A percentile compares a stretch with the other conserved stretches of the same genome.
Evolutionary conservation across 2,797 vertebrate species (phyloP).

Genomic region (Allochrocebus solatus): DNA sequence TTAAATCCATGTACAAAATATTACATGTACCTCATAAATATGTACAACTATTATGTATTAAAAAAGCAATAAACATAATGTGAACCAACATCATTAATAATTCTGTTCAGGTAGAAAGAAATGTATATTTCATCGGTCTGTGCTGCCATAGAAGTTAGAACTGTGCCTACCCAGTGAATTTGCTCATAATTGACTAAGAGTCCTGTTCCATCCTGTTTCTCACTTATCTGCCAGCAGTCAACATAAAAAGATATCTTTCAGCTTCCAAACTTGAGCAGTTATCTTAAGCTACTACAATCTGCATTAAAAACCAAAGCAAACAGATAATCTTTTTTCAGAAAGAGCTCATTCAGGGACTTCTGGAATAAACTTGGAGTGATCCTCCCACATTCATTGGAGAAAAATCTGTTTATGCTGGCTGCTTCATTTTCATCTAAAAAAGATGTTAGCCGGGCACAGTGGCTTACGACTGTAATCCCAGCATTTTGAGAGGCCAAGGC

Average conservation of each 20-base stretch:
- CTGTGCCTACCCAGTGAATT: too few relatives aligned
- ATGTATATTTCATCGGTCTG: fast-evolving
- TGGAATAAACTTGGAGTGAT: not conserved
- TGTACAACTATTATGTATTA: not conserved
- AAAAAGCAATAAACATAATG: not conserved
- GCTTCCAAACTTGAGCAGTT: not conserved
- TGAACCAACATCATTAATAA: not conserved
- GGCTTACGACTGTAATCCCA: too few relatives aligned
- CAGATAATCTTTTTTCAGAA: not conserved
- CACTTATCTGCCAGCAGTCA: not conserved
- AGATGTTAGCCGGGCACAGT: not conserved
- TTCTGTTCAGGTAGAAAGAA: not conserved
- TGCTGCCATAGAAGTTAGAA: too few relatives aligned
- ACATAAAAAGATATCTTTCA: not conserved
- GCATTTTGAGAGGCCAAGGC: too few relatives aligned
- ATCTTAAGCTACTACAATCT: not conserved
- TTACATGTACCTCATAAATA: too few relatives aligned
- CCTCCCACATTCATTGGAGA: not conserved
- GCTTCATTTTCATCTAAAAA: not conserved
- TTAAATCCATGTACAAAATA: too few relatives aligned
- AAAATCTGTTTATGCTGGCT: not conserved
- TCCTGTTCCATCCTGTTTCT: not conserved
- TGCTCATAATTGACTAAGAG: not conserved
- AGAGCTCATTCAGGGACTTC: not conserved
- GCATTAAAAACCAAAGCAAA: not conserved